Evolutionary conservation across 2,797 vertebrate species (phyloP).

Genomic region (Sebastes glaucus): DNA sequence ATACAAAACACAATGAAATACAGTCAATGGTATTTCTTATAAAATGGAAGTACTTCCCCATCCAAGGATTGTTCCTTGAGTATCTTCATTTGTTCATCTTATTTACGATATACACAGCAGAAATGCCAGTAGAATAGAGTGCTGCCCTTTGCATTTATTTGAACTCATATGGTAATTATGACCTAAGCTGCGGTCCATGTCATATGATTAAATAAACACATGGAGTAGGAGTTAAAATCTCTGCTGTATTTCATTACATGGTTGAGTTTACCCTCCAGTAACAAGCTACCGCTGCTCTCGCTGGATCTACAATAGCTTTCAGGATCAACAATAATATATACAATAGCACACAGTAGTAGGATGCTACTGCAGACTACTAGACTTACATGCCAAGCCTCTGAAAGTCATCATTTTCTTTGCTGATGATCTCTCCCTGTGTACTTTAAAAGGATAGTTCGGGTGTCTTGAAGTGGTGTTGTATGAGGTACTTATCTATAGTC

Average conservation of each 20-base stretch:
- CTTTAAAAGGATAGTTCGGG: not conserved
- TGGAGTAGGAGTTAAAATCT: constrained; percentile 35
- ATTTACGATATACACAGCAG: constrained; percentile 17
- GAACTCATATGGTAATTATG: constrained; percentile 59
- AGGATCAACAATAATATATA: not conserved
- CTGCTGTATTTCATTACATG: constrained; percentile 29
- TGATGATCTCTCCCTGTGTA: constrained; percentile 5
- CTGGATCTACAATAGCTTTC: not conserved
- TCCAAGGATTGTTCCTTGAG: not conserved
- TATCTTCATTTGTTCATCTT: constrained; percentile 13
- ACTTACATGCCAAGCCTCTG: not conserved
- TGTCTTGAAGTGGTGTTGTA: too few species aligned
- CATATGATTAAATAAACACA: constrained; percentile 58
- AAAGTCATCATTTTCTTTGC: constrained; percentile 7
- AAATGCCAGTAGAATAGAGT: constrained; percentile 51
- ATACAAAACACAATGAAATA: not conserved
- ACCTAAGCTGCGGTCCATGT: constrained; percentile 36
- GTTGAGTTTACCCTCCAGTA: constrained; percentile 9
- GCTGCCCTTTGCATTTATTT: constrained; percentile 55
- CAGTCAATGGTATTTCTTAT: not conserved
- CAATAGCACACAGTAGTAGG: not conserved
- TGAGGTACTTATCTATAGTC: too few species aligned
- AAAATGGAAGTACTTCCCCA: not conserved
- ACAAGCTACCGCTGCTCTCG: not conserved
- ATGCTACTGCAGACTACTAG: not conserved